These are phyloP conservation scores for Lophura swinhoii DNA, from an alignment of 2,797 vertebrate species.

Conservation along the genomic window DNA sequence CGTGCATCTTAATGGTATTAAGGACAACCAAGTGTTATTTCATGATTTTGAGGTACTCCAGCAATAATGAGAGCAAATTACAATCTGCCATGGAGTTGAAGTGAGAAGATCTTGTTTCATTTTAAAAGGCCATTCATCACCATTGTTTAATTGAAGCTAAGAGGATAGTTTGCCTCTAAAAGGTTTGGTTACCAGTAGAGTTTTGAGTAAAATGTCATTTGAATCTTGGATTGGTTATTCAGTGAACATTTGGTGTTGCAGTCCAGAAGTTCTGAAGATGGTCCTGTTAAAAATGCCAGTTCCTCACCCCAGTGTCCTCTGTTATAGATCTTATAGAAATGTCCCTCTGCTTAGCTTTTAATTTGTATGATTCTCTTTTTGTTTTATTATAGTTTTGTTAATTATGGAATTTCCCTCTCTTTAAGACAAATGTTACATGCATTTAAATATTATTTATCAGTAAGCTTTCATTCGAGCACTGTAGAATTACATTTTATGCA, in stretches of 20 bases:
- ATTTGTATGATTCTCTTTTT: neutral
- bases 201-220: neutral
- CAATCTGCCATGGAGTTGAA: neutral
- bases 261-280: neutral
- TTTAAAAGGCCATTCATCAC: constrained; percentile 16
- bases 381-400: neutral
- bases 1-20: neutral
- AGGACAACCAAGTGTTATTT: neutral
- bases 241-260: neutral
- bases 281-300: neutral
- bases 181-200: neutral
- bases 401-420: neutral
- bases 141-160: neutral
- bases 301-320: neutral
- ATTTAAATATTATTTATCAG: neutral
- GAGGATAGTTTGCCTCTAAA: neutral
- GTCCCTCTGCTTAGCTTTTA: neutral
- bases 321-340: neutral
- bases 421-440: neutral
- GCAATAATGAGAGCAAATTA: neutral
- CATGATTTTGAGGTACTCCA: neutral
- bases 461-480: neutral
- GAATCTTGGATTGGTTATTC: neutral
- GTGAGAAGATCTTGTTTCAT: constrained; percentile 33
- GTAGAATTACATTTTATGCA: neutral